These are phyloP conservation scores for Lasioglossum baleicum DNA, from an alignment of 1,140 invertebrate species.

Conservation along the genomic window DNA sequence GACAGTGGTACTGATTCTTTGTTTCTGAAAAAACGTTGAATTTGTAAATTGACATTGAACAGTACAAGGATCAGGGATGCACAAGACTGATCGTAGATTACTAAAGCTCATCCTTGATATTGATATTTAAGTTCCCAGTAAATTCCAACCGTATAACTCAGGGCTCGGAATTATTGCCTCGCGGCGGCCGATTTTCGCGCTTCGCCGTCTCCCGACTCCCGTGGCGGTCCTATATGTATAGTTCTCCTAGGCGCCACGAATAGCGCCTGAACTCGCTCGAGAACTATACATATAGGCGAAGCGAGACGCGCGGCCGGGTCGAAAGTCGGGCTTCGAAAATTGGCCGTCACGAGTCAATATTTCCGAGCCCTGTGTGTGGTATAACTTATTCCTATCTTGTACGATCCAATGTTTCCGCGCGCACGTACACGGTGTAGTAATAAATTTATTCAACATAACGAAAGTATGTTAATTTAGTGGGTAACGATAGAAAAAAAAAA, in stretches of 20 bases:
- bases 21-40: neutral
- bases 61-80: conserved; percentile 28
- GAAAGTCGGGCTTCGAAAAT: too few relatives aligned
- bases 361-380: too few relatives aligned
- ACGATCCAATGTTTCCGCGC: conserved; percentile 9
- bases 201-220: too few relatives aligned
- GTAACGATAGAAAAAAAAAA: neutral
- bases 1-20: neutral
- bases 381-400: conserved; percentile 30
- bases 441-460: conserved; percentile 12
- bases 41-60: conserved; percentile 25
- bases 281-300: too few relatives aligned
- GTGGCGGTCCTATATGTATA: too few relatives aligned
- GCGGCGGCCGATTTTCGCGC: too few relatives aligned
- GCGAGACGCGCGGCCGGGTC: too few relatives aligned
- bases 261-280: too few relatives aligned
- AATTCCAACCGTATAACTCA: neutral
- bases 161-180: neutral
- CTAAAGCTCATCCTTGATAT: conserved; percentile 17
- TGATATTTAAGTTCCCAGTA: conserved; percentile 15
- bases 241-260: too few relatives aligned
- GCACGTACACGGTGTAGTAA: neutral
- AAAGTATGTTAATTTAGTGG: conserved; percentile 26
- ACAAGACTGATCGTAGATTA: conserved; percentile 43
- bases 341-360: too few relatives aligned